Percentiles rank a stretch among this genome's conserved stretches.
phyloP scores from a whole-genome alignment of 1,140 invertebrate genomes.

The Atta texana region DNA sequence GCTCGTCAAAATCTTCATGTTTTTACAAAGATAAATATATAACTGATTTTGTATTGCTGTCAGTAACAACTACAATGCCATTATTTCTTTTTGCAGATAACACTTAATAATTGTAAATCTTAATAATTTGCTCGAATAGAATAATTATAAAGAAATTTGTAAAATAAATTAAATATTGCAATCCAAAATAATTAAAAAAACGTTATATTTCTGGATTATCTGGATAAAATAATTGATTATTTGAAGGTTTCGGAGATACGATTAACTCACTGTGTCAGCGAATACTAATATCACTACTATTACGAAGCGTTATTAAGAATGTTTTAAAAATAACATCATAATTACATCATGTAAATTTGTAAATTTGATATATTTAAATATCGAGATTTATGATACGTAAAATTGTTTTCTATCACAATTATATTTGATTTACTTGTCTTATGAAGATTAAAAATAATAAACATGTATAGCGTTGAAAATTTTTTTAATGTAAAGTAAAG shows the following conservation, averaged over 20 bases:
- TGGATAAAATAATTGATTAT: not conserved
- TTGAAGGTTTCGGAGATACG: not conserved
- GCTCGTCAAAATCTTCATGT: not conserved
- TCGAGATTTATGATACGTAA: conserved; percentile 1
- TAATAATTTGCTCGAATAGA: conserved; percentile 10
- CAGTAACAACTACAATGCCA: not conserved
- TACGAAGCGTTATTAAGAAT: not conserved
- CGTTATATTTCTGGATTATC: not conserved
- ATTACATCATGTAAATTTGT: not conserved
- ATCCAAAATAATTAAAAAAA: too few species aligned
- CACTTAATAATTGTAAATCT: not conserved
- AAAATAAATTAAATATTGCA: not conserved
- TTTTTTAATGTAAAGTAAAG: not conserved
- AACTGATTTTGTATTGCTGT: conserved; percentile 16
- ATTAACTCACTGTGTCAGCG: not conserved
- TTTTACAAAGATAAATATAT: not conserved
- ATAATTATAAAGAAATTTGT: not conserved
- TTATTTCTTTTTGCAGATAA: not conserved
- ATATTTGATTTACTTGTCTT: not conserved
- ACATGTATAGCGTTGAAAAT: not conserved
- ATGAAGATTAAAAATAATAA: not conserved
- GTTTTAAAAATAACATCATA: not conserved
- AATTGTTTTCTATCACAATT: not conserved
- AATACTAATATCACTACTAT: not conserved
- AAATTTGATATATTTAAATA: not conserved